Percentiles rank a stretch among this genome's conserved stretches.
phyloP scores from a whole-genome alignment of 2,888 invertebrate genomes.

The Priocnemis perturbator region DNA sequence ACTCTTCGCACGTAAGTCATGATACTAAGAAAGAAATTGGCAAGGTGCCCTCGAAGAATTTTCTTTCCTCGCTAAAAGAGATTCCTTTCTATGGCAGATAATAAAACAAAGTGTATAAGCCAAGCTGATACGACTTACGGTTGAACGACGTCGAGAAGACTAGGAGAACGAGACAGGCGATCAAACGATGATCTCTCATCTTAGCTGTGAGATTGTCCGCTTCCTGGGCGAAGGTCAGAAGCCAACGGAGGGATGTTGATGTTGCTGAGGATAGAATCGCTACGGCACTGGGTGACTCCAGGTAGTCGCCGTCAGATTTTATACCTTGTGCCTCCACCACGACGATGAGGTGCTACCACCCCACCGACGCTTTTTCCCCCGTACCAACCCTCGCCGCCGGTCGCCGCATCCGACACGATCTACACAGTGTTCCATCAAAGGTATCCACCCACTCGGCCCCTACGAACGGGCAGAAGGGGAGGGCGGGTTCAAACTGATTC shows the following conservation, averaged over 20 bases:
- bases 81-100: no score
- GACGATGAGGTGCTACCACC: slow-evolving; percentile 26
- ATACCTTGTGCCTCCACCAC: slow-evolving; percentile 58
- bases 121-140: slow-evolving; percentile 51
- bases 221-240: background rate
- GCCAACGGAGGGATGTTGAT: slow-evolving; percentile 35
- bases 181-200: slow-evolving; percentile 55
- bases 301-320: slow-evolving; percentile 62
- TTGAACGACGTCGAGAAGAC: slow-evolving; percentile 57
- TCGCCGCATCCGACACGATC: slow-evolving; percentile 1
- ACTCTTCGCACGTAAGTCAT: no score
- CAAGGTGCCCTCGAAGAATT: no score
- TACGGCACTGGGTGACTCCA: slow-evolving; percentile 60
- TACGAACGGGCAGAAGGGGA: background rate
- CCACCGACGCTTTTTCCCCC: slow-evolving; percentile 30
- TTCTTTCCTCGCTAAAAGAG: no score
- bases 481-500: slow-evolving; percentile 4
- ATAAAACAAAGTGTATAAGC: no score
- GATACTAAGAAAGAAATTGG: no score
- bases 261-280: slow-evolving; percentile 44
- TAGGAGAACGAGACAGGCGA: slow-evolving; percentile 54
- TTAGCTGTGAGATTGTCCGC: slow-evolving; percentile 6
- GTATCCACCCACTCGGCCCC: slow-evolving; percentile 7
- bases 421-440: slow-evolving; percentile 6
- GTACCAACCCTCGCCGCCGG: background rate